Evolutionary conservation across 2,797 vertebrate genomes (phyloP), one percentile per base, ranked within the genome.

Genomic region (Notoglanidium macrostoma): DNA sequence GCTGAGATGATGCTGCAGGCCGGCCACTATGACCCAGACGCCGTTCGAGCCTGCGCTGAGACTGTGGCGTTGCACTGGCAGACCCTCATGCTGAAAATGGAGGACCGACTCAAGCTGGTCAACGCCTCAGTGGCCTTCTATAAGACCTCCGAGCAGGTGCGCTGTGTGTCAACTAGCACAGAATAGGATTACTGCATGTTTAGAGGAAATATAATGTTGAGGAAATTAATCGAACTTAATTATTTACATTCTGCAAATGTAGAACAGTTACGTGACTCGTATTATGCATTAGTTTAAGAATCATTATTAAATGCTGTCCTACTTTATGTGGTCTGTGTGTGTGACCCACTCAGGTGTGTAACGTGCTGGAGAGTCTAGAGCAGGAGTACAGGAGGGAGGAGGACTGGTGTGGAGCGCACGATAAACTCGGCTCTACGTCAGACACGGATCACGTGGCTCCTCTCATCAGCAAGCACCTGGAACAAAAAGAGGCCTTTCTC

Each of bases 1-100:
- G 98, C 98, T 0, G 98, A 99, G 91, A 96, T 97, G 1, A 91
- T 99, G 89, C 96, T 99, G 76, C 97, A 95, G 92, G 97, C 98
- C 0, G 98, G 98, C 2, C 98, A 99, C 91, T 98, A 99, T 0
- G 98, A 99, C 5, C 97, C 97, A 0, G 98, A 99, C 0, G 98
- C 97, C 83, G 98, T 99, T 91, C 93, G 98, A 55, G 96, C 97
- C 12, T 99, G 98, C 35, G 98, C 98, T 0, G 98, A 99, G 93
- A 99, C 98, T 87, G 98, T 99, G 93, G 98, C 98, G 35, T 93
- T 99, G 67, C 98, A 99, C 93, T 99, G 98, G 98, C 98, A 99
- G 92, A 98, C 97, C 59, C 96, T 99, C 87, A 99, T 99, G 98
- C 94, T 99, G 91, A 97, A 98, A 95, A 98, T 99, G 92, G 98